Base-by-base conservation (phyloP, 2,888 invertebrate genomes). In the Sycophila texana region DNA sequence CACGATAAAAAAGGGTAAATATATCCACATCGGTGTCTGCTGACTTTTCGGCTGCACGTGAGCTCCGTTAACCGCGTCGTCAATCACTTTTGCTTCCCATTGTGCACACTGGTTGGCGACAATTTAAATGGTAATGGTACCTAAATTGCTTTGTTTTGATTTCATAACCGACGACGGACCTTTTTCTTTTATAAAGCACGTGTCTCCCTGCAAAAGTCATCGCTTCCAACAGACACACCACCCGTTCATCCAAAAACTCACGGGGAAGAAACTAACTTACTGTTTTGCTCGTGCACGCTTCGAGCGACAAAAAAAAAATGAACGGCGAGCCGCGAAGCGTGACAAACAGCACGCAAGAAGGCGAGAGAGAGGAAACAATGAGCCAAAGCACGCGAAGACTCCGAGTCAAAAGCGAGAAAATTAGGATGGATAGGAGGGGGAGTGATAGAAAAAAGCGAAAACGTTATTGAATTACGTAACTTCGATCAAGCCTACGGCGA, bases 81-180 rank as follows among this genome's bases (percentile, higher is more conserved):
- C 14, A 14, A 14, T 22, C 53, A 10, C 26, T 22, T 67, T 67
- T 16, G 30, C 57, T 20, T 67, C 22, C 47, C 18, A 16, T n/a
- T 18, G 18, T 63, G 63, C 30, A 30, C 30, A 30, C 63, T 13
- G 12, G 12, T 67, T 55, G 13, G 7, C 30, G 26, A 16, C 68
- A 57, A 39, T 70, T 70, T 70, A 57, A n/a, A 30, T 14, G 18
- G 51, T 30, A n/a, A 16, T 55, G 55, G 55, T 65, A 65, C 55
- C 30, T 39, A 73, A 74, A 74, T 74, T 74, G 66, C 57, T 10
- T n/a, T 49, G 66, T 49, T 66, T 71, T 58, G 65, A 66, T 55
- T 74, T 20, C 26, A 57, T 57, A 66, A 47, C 22, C 20, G 51
- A 39, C 22, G 26, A 26, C 60, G 22, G 26, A 58, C 22, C 12